Evolutionary conservation across 2,888 invertebrate species (phyloP), one percentile per base, ranked within the genome.

Genomic region (Troides aeacus): DNA sequence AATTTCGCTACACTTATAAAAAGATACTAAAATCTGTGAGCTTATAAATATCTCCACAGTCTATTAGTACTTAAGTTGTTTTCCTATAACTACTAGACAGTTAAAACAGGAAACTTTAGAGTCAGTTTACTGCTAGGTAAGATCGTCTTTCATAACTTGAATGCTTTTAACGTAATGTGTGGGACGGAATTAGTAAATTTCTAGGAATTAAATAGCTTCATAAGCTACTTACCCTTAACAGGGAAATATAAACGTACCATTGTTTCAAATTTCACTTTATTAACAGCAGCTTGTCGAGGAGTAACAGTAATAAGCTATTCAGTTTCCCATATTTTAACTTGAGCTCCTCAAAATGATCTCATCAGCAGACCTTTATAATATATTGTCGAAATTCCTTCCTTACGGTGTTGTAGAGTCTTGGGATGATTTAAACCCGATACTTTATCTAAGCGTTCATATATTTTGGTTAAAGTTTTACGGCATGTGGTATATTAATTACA

Each of bases 401-500:
- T 91, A 88, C 75, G 91, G 91, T 56, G 85, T 88, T 17, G 70
- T 85, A 15, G 88, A 90, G 64, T 73, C 90, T 4, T 90, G 91
- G 92, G 89, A 90, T 64, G 75, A 78, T 72, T 83, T 92, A 46
- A 81, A 90, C 68, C 93, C 93, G 1, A 82, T 81, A 42, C 79
- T 93, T 66, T 93, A 90, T 76, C 90, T 86, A 68, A 87, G 90
- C 2, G 82, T 93, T 36, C 93, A 93, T 76, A 88, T 92, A 76
- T 93, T 89, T 79, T 93, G 93, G 92, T 80, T 93, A 36, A 93
- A 90, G 73, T 90, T 92, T 77, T 93, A 92, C 76, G 93, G 93
- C 63, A 85, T 93, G 84, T 93, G 93, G 92, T 93, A 86, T 79
- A 89, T 88, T 76, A 81, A 81, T 72, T 81, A 78, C 73, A 80